These are phyloP conservation scores for Pygocentrus nattereri DNA, from an alignment of 2,797 vertebrate genomes.

Conservation along the genomic window DNA sequence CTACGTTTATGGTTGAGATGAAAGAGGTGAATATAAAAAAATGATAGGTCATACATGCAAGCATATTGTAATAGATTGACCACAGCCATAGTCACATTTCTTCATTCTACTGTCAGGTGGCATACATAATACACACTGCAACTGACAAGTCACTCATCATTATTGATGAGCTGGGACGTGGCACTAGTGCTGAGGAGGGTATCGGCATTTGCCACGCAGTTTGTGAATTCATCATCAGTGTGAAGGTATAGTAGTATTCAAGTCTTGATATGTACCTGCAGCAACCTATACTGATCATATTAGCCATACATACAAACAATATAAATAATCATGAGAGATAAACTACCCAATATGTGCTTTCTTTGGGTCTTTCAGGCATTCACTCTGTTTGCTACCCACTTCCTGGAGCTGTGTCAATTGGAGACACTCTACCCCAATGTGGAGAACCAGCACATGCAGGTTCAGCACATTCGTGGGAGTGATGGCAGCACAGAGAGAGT, in stretches of 20 bases:
- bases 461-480: constrained; percentile 84
- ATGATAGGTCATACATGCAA: neutral
- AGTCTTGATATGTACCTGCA: neutral
- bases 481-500: constrained; percentile 82
- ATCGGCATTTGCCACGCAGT: constrained; percentile 94
- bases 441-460: constrained; percentile 95
- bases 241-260: constrained; percentile 83
- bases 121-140: constrained; percentile 94
- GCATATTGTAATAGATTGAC: neutral
- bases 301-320: neutral
- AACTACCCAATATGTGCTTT: constrained; percentile 30
- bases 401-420: constrained; percentile 92
- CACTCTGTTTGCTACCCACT: constrained; percentile 96
- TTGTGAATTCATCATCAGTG: constrained; percentile 91
- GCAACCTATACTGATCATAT: neutral
- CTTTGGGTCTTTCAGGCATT: constrained; percentile 82
- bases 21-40: constrained; percentile 86
- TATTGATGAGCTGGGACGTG: constrained; percentile 96
- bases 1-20: constrained; percentile 99
- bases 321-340: neutral
- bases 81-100: neutral
- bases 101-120: constrained; percentile 80
- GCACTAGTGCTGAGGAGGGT: constrained; percentile 96
- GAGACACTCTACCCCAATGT: constrained; percentile 91
- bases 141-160: constrained; percentile 93